A percentile compares a stretch with the other conserved stretches of the same genome.
Conservation (phyloP, 2,113 vertebrate species). For the Sebastes fasciatus region DNA sequence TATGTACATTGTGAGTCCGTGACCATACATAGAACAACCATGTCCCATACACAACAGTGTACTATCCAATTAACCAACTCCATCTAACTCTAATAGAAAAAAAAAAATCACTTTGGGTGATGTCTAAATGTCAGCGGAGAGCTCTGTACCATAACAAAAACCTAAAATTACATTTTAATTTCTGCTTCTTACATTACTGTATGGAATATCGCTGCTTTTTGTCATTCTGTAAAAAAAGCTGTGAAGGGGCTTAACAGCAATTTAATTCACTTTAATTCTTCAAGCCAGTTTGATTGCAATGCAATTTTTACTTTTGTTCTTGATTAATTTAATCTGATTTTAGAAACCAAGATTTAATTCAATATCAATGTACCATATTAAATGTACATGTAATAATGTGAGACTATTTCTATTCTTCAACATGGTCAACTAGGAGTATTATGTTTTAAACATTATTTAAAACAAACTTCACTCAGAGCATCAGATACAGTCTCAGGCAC, state of each 20-base stretch:
- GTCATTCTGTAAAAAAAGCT: neutral
- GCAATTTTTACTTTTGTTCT: neutral
- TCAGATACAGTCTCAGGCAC: neutral
- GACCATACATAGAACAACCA: neutral
- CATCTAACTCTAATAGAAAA: neutral
- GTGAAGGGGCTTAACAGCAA: too few relatives aligned
- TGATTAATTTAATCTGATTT: neutral
- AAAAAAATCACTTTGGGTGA: too few relatives aligned
- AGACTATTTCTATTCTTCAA: neutral
- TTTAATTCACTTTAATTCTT: neutral
- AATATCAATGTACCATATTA: neutral
- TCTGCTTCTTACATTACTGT: neutral
- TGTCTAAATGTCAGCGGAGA: constrained; percentile 2
- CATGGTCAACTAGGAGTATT: neutral
- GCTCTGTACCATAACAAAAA: neutral
- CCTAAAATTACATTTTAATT: neutral
- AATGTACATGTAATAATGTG: neutral
- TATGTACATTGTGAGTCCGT: neutral
- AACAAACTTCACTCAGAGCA: too few relatives aligned
- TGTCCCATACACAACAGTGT: neutral
- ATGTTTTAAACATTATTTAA: neutral
- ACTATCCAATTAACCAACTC: neutral
- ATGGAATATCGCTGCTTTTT: neutral
- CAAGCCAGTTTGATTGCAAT: neutral
- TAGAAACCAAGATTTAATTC: neutral